These are phyloP conservation scores for Anolis sagrei DNA, from an alignment of 2,113 vertebrate genomes.

Conservation along the genomic window DNA sequence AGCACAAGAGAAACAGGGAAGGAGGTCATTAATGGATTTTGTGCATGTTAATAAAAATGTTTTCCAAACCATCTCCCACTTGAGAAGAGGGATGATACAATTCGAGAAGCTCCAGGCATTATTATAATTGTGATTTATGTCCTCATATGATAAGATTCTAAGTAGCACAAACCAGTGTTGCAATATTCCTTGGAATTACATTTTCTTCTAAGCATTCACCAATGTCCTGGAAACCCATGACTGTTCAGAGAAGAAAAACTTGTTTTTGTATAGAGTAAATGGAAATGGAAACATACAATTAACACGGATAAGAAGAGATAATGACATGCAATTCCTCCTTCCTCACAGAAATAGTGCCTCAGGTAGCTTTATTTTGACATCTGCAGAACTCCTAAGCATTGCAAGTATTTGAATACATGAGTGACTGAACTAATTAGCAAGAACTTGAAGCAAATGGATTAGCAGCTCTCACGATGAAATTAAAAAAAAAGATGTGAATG, in stretches of 20 bases:
- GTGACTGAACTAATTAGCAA: constrained; percentile 43
- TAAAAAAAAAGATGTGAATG: constrained; percentile 37
- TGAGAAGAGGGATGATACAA: too few relatives aligned
- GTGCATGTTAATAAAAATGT: too few relatives aligned
- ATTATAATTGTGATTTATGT: too few relatives aligned
- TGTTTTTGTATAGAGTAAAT: neutral
- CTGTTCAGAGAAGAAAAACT: neutral
- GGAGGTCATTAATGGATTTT: too few relatives aligned
- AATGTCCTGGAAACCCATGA: neutral
- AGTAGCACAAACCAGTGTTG: neutral
- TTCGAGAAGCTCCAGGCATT: too few relatives aligned
- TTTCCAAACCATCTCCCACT: too few relatives aligned
- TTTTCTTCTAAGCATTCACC: neutral
- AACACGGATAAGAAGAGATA: neutral
- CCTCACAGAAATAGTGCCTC: fast-evolving
- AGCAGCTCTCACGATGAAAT: constrained; percentile 43
- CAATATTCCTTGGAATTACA: neutral
- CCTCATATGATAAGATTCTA: too few relatives aligned
- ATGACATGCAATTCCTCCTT: constrained; percentile 3
- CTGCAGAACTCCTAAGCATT: constrained; percentile 9
- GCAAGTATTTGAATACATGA: constrained; percentile 41
- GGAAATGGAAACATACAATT: constrained; percentile 1
- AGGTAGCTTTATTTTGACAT: neutral
- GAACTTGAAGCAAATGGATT: constrained; percentile 40
- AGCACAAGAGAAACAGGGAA: too few relatives aligned